Percentiles rank a stretch among this genome's conserved stretches.
Evolutionary conservation across 2,113 vertebrate species (phyloP).

Genomic region (Semnornis frantzii): DNA sequence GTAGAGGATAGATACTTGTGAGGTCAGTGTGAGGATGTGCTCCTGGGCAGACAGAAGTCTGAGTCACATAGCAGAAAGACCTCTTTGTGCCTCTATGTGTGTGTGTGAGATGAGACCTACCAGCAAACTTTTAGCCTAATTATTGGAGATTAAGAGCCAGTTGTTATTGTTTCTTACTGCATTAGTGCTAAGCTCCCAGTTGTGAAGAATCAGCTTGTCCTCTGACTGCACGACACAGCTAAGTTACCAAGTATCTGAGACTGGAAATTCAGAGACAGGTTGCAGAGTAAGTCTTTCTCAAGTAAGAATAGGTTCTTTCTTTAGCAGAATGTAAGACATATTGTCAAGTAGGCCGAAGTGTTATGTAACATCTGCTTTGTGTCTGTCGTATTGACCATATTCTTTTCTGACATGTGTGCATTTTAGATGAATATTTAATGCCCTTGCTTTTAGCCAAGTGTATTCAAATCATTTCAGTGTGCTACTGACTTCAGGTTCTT

Average conservation of each 20-base stretch:
- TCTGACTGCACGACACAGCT: not conserved
- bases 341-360: not conserved
- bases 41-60: not conserved
- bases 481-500: not conserved
- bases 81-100: not conserved
- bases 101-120: not conserved
- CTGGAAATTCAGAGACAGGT: not conserved
- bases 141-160: not conserved
- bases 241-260: not conserved
- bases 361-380: not conserved
- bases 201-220: not conserved
- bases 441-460: not conserved
- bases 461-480: not conserved
- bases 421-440: conserved; percentile 36
- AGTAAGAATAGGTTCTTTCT: not conserved
- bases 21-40: too few relatives aligned
- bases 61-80: not conserved
- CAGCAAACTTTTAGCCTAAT: not conserved
- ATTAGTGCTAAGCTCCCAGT: not conserved
- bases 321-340: not conserved
- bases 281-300: not conserved
- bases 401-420: not conserved
- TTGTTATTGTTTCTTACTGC: fast-evolving
- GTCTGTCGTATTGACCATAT: not conserved
- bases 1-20: too few relatives aligned